Base-by-base conservation (phyloP, 2,888 invertebrate genomes). In the Temnothorax unifasciatus region DNA sequence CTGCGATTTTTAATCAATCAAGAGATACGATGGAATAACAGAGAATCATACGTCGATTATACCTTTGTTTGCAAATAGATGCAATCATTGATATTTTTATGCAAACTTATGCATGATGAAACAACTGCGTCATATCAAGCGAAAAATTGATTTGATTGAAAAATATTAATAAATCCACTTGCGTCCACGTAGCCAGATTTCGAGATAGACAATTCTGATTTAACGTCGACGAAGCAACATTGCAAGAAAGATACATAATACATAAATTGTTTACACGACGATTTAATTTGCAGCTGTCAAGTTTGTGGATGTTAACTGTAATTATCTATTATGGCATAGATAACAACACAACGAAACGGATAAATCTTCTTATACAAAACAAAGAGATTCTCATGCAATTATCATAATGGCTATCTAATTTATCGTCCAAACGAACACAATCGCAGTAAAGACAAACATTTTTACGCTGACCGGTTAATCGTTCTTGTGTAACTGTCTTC, bases 331-430 rank as follows among this genome's bases (percentile, higher is more conserved):
- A 44, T 13, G 21, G 44, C 44, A 34, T 15, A 71, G 25, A 59
- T 54, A 68, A 71, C 34, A 11, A 34, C 21, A 50, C 21, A 3
- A n/a, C 34, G 1, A 71, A 38, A 61, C 47, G 29, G 15, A 81
- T 73, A 81, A 81, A 81, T 73, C 59, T 81, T 38, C n/a, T 3
- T 44, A 54, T 38, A 6, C 38, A 18, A 81, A 57, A 71, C 79
- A 71, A 81, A 73, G 38, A 38, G 11, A 81, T 81, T 81, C 79
- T 21, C 73, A 50, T 0, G 59, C 18, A 61, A 81, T 81, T 81
- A 71, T 81, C 73, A 25, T 18, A 73, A 81, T 25, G 13, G 34
- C 47, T 29, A 47, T 71, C 21, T 73, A 71, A 81, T 34, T 73
- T 73, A 38, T 71, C 34, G 34, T 71, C 59, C 68, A 41, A 21